A percentile compares a stretch with the other conserved stretches of the same genome.
These are phyloP conservation scores for Paramacrobiotus metropolitanus DNA, from an alignment of 1,140 invertebrate genomes.

Conservation along the genomic window DNA sequence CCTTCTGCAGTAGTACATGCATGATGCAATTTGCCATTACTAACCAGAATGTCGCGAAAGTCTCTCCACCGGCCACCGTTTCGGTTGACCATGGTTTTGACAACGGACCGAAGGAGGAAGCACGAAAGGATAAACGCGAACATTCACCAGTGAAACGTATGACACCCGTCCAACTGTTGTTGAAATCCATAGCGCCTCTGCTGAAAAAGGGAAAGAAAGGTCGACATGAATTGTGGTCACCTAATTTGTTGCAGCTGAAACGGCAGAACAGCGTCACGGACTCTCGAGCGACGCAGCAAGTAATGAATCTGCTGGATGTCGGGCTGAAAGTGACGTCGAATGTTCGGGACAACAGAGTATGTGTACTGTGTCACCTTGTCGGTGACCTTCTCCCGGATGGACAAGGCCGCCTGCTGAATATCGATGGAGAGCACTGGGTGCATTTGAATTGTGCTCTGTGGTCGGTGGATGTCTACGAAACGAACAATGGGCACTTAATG, in stretches of 20 bases:
- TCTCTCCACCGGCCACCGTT: background rate
- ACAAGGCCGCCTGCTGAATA: constrained; percentile 62
- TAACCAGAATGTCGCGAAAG: background rate
- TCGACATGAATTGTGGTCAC: background rate
- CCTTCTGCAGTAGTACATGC: background rate
- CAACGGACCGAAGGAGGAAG: background rate
- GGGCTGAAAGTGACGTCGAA: constrained; percentile 46
- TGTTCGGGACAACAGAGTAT: constrained; percentile 55
- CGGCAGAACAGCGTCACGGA: background rate
- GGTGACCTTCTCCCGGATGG: constrained; percentile 75
- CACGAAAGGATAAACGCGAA: constrained; percentile 11
- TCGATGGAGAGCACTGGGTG: constrained; percentile 93
- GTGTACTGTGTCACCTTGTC: constrained; percentile 69
- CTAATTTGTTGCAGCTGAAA: background rate
- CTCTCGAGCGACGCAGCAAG: constrained; percentile 18
- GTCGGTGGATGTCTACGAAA: constrained; percentile 93
- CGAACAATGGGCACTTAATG: constrained; percentile 77
- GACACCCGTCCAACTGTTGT: constrained; percentile 13
- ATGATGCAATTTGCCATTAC: background rate
- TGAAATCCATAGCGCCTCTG: constrained; percentile 15
- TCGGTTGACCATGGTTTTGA: background rate
- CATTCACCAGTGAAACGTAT: constrained; percentile 16
- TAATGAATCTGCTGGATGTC: constrained; percentile 53
- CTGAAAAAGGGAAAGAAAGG: constrained; percentile 12
- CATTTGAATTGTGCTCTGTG: constrained; percentile 97